Evolutionary conservation across 2,888 invertebrate genomes (phyloP).

Genomic region (Pyrocoelia pectoralis): DNA sequence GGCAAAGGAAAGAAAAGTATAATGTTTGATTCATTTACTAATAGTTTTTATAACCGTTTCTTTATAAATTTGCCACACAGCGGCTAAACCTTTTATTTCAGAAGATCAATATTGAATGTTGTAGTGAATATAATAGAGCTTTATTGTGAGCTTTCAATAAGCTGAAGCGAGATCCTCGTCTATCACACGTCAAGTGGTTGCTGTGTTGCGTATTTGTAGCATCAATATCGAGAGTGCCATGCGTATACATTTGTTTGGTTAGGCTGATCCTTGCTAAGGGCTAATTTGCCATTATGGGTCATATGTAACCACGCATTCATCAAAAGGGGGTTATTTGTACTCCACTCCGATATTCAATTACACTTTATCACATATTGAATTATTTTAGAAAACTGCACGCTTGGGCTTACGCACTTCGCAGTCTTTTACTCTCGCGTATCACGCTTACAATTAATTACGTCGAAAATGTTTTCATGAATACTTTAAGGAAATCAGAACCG

Average conservation of each 20-base stretch:
- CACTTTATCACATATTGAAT: constrained; percentile 20
- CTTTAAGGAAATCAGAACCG: constrained; percentile 5
- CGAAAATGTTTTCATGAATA: constrained; percentile 2
- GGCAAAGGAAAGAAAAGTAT: neutral
- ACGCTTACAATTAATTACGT: neutral
- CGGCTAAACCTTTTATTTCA: constrained; percentile 32
- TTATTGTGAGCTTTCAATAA: constrained; percentile 38
- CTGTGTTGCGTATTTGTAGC: constrained; percentile 34
- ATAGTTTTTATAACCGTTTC: neutral
- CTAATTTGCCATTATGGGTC: constrained; percentile 41
- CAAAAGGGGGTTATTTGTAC: constrained; percentile 26
- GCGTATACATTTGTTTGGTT: constrained; percentile 43
- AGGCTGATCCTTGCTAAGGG: constrained; percentile 46
- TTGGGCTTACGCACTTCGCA: neutral
- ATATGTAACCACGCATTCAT: constrained; percentile 36
- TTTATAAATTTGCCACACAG: neutral
- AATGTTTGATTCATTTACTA: neutral
- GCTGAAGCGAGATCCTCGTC: constrained; percentile 36
- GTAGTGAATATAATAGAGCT: constrained; percentile 32
- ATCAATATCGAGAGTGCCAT: constrained; percentile 38
- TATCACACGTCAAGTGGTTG: constrained; percentile 37
- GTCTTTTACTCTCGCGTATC: no score
- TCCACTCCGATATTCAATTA: constrained; percentile 17
- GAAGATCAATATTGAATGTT: constrained; percentile 36
- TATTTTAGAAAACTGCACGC: neutral